Evolutionary conservation across 2,888 invertebrate species (phyloP).

Genomic region (Xylota sylvarum): DNA sequence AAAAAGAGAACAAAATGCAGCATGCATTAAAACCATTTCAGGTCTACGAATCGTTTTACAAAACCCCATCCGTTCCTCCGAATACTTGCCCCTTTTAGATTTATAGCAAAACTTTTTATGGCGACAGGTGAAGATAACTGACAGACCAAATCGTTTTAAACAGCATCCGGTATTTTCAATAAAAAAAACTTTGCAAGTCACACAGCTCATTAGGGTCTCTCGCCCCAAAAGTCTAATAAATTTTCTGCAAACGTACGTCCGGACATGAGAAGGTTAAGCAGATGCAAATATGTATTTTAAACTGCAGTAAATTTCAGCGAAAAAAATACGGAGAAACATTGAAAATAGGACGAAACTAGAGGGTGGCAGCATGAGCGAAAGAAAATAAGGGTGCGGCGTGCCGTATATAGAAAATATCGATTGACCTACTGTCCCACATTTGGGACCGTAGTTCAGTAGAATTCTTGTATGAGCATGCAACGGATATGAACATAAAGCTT

Average conservation of each 20-base stretch:
- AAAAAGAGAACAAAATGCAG: too few species aligned
- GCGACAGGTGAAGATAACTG: neutral
- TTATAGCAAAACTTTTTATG: neutral
- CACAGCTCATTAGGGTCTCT: neutral
- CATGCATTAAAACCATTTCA: too few species aligned
- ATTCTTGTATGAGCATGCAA: conserved; percentile 34
- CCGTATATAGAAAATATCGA: conserved; percentile 73
- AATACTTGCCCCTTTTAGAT: neutral
- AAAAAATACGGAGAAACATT: conserved; percentile 21
- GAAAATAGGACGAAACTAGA: conserved; percentile 32
- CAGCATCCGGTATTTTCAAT: neutral
- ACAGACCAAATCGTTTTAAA: neutral
- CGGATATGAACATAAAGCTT: conserved; percentile 50
- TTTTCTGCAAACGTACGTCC: neutral
- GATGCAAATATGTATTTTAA: conserved; percentile 40
- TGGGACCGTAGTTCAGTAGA: conserved; percentile 33
- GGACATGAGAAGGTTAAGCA: conserved; percentile 34
- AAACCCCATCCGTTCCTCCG: neutral
- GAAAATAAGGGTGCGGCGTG: conserved; percentile 72
- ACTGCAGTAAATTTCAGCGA: conserved; percentile 12
- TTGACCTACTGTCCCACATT: conserved; percentile 73
- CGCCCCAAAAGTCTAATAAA: conserved; percentile 24
- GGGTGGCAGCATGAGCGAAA: conserved; percentile 30
- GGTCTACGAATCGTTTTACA: too few species aligned
- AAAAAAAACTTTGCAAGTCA: neutral